Evolutionary conservation across 2,888 invertebrate species (phyloP).

Genomic region (Trimorus sp.): DNA sequence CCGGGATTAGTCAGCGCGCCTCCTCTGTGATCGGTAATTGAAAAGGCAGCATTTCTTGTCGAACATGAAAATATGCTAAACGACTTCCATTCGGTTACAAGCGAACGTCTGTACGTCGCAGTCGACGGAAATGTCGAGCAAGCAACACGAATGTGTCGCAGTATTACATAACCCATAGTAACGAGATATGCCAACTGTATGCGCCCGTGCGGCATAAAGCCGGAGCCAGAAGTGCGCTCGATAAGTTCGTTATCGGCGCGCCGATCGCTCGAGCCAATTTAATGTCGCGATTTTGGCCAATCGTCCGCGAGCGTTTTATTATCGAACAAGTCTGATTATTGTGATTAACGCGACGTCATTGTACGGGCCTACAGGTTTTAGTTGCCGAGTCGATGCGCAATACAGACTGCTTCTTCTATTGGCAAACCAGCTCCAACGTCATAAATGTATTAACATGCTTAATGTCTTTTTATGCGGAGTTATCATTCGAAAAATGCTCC

Average conservation of each 20-base stretch:
- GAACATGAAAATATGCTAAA: conserved; percentile 53
- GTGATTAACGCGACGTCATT: conserved; percentile 2
- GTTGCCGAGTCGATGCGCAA: not conserved
- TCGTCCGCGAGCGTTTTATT: not conserved
- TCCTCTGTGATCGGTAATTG: conserved; percentile 36
- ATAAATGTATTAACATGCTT: conserved; percentile 43
- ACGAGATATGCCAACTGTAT: conserved; percentile 62
- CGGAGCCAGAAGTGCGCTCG: conserved; percentile 31
- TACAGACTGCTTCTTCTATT: conserved; percentile 6
- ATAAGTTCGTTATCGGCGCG: conserved; percentile 44
- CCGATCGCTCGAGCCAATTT: conserved; percentile 36
- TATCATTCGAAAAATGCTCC: conserved; percentile 44
- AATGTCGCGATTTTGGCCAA: conserved; percentile 10
- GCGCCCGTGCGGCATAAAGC: conserved; percentile 33
- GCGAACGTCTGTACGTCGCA: conserved; percentile 46
- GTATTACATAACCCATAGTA: conserved; percentile 62
- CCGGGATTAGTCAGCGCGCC: not conserved
- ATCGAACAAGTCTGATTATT: not conserved
- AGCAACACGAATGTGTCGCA: conserved; percentile 64
- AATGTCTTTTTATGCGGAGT: conserved; percentile 39
- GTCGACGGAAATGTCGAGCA: conserved; percentile 60
- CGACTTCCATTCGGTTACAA: conserved; percentile 40
- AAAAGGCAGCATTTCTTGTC: conserved; percentile 34
- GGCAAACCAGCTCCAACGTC: conserved; percentile 32
- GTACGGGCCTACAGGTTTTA: conserved; percentile 13